These are phyloP conservation scores for Rhinichthys klamathensis DNA, from an alignment of 2,113 vertebrate genomes.

Conservation along the genomic window DNA sequence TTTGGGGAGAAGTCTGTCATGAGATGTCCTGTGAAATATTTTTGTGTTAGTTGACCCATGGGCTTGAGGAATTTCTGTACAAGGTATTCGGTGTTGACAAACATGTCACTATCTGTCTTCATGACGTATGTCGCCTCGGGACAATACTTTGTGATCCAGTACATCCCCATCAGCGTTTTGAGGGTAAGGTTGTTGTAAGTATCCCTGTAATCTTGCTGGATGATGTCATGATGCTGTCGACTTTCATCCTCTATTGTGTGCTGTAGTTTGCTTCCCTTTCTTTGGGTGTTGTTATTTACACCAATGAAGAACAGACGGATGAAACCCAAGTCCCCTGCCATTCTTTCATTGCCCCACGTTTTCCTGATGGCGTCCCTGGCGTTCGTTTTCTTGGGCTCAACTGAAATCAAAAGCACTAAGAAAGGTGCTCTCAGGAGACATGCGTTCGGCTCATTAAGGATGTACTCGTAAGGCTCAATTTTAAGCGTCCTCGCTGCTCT, in stretches of 20 bases:
- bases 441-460: constrained; percentile 89
- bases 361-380: constrained; percentile 93
- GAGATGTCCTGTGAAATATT: constrained; percentile 93
- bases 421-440: constrained; percentile 83
- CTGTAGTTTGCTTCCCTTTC: constrained; percentile 74
- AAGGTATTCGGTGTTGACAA: constrained; percentile 95
- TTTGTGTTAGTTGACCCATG: constrained; percentile 79
- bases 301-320: constrained; percentile 89
- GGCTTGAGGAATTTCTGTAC: constrained; percentile 90
- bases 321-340: constrained; percentile 78
- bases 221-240: constrained; percentile 84
- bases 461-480: constrained; percentile 83
- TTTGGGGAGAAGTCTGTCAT: constrained; percentile 91
- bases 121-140: constrained; percentile 87
- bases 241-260: constrained; percentile 86
- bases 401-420: constrained; percentile 89
- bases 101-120: constrained; percentile 99
- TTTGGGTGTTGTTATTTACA: constrained; percentile 75
- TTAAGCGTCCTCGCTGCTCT: constrained; percentile 61
- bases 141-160: constrained; percentile 92
- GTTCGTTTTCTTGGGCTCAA: constrained; percentile 86
- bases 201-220: constrained; percentile 94
- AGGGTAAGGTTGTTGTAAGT: constrained; percentile 95
- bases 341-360: constrained; percentile 92
- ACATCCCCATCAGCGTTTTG: constrained; percentile 98